Evolutionary conservation across 64 coral and sea anemone species (phyloP).

Genomic region (Porites lutea): DNA sequence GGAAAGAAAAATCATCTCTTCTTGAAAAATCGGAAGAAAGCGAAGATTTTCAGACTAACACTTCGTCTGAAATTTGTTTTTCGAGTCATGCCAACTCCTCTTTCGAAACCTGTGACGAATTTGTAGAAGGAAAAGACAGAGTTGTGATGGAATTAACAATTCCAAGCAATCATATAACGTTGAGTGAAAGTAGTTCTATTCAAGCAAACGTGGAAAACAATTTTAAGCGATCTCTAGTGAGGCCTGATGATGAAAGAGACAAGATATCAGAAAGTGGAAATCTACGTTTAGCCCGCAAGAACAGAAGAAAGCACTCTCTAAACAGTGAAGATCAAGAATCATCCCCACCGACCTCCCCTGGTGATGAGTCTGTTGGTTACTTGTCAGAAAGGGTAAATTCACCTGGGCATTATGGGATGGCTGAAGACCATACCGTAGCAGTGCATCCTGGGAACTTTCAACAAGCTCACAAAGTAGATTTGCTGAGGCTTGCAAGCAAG

Average conservation of each 20-base stretch:
- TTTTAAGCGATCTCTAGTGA: not conserved
- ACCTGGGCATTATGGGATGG: not conserved
- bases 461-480: not conserved
- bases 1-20: not conserved
- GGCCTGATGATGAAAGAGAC: not conserved
- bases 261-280: not conserved
- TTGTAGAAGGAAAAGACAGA: not conserved
- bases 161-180: not conserved
- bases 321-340: slow-evolving; percentile 9
- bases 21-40: not conserved
- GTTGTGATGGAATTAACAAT: not conserved
- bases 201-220: not conserved
- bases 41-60: not conserved
- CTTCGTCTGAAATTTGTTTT: not conserved
- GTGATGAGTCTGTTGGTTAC: not conserved
- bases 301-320: not conserved
- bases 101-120: not conserved
- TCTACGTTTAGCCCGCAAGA: not conserved
- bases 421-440: not conserved
- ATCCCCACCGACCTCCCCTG: not conserved
- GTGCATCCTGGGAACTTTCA: not conserved
- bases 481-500: not conserved
- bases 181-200: not conserved
- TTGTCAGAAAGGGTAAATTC: not conserved
- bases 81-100: not conserved